A percentile compares a stretch with the other conserved stretches of the same genome.
Evolutionary conservation across 2,888 invertebrate species (phyloP).

Genomic region (Opisthograptis luteolata): DNA sequence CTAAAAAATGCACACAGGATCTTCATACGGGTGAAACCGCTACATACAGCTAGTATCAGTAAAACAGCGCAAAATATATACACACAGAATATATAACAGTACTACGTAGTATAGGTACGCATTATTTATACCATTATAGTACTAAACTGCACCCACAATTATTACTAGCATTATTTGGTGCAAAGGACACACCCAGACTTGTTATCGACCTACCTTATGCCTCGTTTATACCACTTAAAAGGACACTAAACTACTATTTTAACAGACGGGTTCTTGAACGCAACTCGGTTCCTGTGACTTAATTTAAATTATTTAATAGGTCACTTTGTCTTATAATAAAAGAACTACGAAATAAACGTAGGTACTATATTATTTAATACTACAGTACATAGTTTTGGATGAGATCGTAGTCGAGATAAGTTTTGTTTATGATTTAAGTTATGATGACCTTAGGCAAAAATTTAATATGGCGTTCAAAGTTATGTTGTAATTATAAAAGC

Average conservation of each 20-base stretch:
- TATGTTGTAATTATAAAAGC: slow-evolving; percentile 35
- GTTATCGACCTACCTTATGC: slow-evolving; percentile 75
- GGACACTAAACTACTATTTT: slow-evolving; percentile 17
- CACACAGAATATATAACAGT: too few species aligned
- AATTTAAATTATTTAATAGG: background rate
- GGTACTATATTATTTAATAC: slow-evolving; percentile 3
- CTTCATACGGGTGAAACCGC: too few species aligned
- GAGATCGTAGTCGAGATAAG: slow-evolving; percentile 33
- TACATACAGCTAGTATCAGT: too few species aligned
- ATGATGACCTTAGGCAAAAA: slow-evolving; percentile 36
- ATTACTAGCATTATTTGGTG: slow-evolving; percentile 76
- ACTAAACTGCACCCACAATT: slow-evolving; percentile 76
- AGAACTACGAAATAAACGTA: slow-evolving; percentile 7
- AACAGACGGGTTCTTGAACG: background rate
- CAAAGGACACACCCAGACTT: slow-evolving; percentile 79
- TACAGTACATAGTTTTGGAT: slow-evolving; percentile 21
- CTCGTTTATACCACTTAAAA: slow-evolving; percentile 56
- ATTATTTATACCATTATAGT: slow-evolving; percentile 54
- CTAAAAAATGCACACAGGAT: too few species aligned
- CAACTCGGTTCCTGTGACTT: background rate
- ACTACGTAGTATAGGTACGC: slow-evolving; percentile 10
- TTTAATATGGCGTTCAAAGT: slow-evolving; percentile 30
- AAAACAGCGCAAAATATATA: too few species aligned
- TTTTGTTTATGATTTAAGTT: slow-evolving; percentile 30
- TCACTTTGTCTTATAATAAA: too few species aligned